phyloP scores from a whole-genome alignment of 2,113 vertebrate species.

The Malurus elegans region DNA sequence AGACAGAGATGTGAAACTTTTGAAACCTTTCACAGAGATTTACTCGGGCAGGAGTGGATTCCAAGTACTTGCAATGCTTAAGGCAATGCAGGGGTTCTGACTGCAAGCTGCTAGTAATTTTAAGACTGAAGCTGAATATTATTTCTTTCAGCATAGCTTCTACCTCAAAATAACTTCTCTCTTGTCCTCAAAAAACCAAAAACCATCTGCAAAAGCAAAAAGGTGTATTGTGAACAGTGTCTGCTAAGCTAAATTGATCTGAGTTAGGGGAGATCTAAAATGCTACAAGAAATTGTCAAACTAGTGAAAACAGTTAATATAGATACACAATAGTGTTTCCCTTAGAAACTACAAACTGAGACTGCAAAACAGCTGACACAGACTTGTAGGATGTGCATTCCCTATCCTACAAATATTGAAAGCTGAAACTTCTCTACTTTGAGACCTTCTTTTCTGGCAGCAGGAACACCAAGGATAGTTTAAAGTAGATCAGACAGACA shows the following conservation, averaged over 20 bases:
- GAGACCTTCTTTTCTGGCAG: not conserved
- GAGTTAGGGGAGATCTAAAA: not conserved
- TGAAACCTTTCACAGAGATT: not conserved
- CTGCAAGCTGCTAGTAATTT: not conserved
- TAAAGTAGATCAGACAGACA: not conserved
- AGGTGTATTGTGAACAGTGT: not conserved
- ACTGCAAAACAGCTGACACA: not conserved
- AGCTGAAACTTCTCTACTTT: not conserved
- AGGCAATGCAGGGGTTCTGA: not conserved
- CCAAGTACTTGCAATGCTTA: not conserved
- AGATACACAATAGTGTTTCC: not conserved
- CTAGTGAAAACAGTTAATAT: not conserved
- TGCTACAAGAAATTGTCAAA: not conserved
- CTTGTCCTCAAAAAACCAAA: not conserved
- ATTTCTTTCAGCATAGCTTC: not conserved
- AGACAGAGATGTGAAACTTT: not conserved
- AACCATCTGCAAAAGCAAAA: not conserved
- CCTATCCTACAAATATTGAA: not conserved
- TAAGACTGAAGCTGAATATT: not conserved
- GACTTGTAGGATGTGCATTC: rapidly evolving
- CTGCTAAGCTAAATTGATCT: not conserved
- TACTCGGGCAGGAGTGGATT: not conserved
- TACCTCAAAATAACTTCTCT: not conserved
- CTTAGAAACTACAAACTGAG: not conserved
- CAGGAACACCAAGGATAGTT: not conserved